Base-by-base conservation (phyloP, 92 coral and sea anemone species). In the Bergia sp. region DNA sequence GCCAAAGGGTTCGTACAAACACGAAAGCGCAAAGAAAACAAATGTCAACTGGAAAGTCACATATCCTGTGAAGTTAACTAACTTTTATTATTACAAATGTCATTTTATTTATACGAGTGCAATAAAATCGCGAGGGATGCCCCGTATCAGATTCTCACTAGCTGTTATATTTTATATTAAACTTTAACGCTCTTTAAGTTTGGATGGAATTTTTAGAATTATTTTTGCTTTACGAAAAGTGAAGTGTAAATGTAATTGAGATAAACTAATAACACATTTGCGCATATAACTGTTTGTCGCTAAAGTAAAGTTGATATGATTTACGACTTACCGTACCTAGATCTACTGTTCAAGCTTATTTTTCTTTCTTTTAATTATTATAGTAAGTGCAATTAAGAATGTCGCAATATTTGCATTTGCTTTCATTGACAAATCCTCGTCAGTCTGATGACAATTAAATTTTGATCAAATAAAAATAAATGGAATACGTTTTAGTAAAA, bases 21-120 rank as follows among this genome's bases (percentile, higher is more conserved):
- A 65, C 86, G 74, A 79, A 83, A 75, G 73, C 61, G 75, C 36
- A 73, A 39, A 73, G 42, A 45, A 73, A 20, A 73, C 66, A 82
- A 21, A 8, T 40, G 18, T 29, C 29, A 29, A 29, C 29, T 29
- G 29, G 29, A 65, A 41, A 82, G 38, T 47, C 83, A 79, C n/a
- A 16, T 42, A 3, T 76, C 45, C 23, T 76, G 21, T 8, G 10
- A 1, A 58, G 29, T 87, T 61, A 45, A 45, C 20, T 18, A 64
- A 23, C 18, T 7, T 81, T 81, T 45, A 81, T 11, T 7, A 45
- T 61, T 23, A 69, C 73, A 20, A 45, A 47, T 47, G 8, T 4
- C 0, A 47, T 47, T 11, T 11, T 61, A 16, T 6, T 2, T 8
- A 7, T 61, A 61, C 8, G 69, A 29, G 0, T 79, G 45, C 13